phyloP scores from a whole-genome alignment of 92 coral and sea anemone species.

The Ricordea florida region DNA sequence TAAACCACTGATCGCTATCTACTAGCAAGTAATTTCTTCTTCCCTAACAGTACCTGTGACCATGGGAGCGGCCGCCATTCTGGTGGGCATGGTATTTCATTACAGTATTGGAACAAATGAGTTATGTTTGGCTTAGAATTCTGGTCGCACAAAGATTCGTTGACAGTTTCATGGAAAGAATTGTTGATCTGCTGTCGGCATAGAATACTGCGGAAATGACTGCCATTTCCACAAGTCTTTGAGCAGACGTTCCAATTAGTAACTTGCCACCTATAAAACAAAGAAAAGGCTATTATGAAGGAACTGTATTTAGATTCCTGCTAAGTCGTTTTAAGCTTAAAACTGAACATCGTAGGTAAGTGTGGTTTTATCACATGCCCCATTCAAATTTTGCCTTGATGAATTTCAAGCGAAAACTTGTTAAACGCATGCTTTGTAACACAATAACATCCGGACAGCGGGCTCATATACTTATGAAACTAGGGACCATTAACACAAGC shows the following conservation, averaged over 20 bases:
- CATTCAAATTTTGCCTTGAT: too few species aligned
- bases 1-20: too few species aligned
- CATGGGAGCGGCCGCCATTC: constrained; percentile 21
- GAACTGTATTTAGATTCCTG: too few species aligned
- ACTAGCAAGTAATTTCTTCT: too few species aligned
- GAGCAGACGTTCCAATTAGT: constrained; percentile 28
- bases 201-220: constrained; percentile 3
- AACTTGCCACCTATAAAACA: constrained; percentile 17
- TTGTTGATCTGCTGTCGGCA: constrained; percentile 16
- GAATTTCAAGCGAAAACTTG: too few species aligned
- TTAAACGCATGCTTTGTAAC: too few species aligned
- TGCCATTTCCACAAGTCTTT: constrained; percentile 32
- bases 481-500: too few species aligned
- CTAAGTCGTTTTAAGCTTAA: too few species aligned
- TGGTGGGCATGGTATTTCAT: constrained; percentile 20
- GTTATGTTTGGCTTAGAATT: not conserved
- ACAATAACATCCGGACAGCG: too few species aligned
- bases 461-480: too few species aligned
- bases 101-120: not conserved
- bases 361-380: too few species aligned
- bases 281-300: not conserved
- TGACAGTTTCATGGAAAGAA: not conserved
- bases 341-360: too few species aligned
- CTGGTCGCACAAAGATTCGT: not conserved
- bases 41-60: constrained; percentile 37